Percentiles rank a stretch among this genome's conserved stretches.
phyloP scores from a whole-genome alignment of 2,888 invertebrate genomes.

The Anorthoa munda region DNA sequence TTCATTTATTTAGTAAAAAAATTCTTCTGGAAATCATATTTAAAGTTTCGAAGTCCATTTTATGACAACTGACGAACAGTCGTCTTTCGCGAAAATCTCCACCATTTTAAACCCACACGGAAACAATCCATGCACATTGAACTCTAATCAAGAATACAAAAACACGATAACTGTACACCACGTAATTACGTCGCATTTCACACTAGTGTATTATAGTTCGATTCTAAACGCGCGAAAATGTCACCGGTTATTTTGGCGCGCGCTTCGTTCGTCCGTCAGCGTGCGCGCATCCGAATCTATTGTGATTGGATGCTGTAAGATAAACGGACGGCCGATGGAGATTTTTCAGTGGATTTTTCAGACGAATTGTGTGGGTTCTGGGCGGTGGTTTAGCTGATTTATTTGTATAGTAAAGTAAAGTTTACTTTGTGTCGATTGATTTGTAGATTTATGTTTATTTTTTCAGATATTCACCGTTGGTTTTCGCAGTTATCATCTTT shows the following conservation, averaged over 20 bases:
- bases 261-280: slow-evolving; percentile 71
- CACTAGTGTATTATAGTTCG: slow-evolving; percentile 69
- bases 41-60: background rate
- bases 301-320: slow-evolving; percentile 62
- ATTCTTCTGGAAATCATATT: background rate
- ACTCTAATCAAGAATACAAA: slow-evolving; percentile 46
- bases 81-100: background rate
- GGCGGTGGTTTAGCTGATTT: slow-evolving; percentile 24
- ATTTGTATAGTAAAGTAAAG: background rate
- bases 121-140: slow-evolving; percentile 12
- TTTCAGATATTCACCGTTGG: no score
- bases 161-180: slow-evolving; percentile 49
- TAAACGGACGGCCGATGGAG: slow-evolving; percentile 14
- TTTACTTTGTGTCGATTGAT: background rate
- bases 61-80: no score
- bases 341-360: slow-evolving; percentile 38
- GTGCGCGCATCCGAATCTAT: slow-evolving; percentile 59
- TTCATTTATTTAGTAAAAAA: background rate
- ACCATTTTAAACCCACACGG: background rate
- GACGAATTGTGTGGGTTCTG: slow-evolving; percentile 33
- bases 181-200: slow-evolving; percentile 68
- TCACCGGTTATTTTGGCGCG: slow-evolving; percentile 85
- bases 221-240: slow-evolving; percentile 81
- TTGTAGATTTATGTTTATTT: background rate
- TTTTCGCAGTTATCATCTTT: no score